phyloP scores from a whole-genome alignment of 2,797 vertebrate genomes.

The Pangasius larnaudii region DNA sequence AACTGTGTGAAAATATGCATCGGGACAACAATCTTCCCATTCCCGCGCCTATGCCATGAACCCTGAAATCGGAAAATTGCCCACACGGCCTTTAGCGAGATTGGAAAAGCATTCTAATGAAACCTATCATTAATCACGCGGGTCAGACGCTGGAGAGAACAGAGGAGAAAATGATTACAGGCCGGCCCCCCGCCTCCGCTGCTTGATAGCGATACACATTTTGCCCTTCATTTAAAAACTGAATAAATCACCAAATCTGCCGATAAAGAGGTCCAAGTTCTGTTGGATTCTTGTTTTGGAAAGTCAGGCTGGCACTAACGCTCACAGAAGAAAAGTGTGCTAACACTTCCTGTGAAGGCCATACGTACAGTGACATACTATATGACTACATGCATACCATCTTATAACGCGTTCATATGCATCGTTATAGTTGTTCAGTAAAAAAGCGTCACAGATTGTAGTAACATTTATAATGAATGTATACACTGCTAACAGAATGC shows the following conservation, averaged over 20 bases:
- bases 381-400: neutral
- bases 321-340: neutral
- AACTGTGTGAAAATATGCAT: conserved; percentile 59
- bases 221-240: conserved; percentile 31
- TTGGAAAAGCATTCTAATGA: conserved; percentile 59
- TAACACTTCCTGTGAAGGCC: neutral
- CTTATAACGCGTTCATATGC: neutral
- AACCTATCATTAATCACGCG: conserved; percentile 53
- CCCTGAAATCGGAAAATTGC: conserved; percentile 69
- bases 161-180: conserved; percentile 49
- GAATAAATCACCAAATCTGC: neutral
- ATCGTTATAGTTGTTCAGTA: neutral
- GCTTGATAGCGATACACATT: neutral
- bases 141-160: conserved; percentile 36
- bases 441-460: too few species aligned
- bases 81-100: conserved; percentile 41
- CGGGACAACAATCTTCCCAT: conserved; percentile 35
- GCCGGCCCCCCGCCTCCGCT: neutral
- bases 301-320: neutral
- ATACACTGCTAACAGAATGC: neutral
- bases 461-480: neutral
- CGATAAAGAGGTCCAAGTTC: neutral
- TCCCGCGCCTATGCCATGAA: conserved; percentile 50
- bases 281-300: neutral
- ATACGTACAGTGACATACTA: too few species aligned